phyloP scores from a whole-genome alignment of 2,888 invertebrate species.

The Balanococcus diminutus region DNA sequence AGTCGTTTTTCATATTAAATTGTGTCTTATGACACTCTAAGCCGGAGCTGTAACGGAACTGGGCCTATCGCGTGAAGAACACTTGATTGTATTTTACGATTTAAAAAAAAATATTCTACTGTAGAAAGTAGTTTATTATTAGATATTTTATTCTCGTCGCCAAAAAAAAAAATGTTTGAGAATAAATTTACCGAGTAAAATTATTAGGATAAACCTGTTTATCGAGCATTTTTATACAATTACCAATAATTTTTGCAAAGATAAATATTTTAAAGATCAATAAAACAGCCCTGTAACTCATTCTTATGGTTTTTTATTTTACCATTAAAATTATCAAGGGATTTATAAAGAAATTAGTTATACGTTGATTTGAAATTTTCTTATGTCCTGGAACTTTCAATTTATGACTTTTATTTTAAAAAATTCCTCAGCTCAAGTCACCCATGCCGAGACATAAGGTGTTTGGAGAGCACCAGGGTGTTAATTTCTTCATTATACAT shows the following conservation, averaged over 20 bases:
- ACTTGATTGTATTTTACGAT: neutral
- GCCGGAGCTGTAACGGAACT: neutral
- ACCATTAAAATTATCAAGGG: neutral
- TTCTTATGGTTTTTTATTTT: neutral
- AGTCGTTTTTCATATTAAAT: neutral
- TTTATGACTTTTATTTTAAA: no score
- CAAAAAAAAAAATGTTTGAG: neutral
- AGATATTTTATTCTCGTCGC: neutral
- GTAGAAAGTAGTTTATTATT: conserved; percentile 5
- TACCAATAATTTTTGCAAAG: neutral
- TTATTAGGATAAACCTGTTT: neutral
- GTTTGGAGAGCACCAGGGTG: no score
- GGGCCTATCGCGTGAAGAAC: neutral
- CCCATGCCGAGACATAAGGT: no score
- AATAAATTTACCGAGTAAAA: neutral
- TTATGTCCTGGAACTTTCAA: no score
- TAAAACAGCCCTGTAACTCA: neutral
- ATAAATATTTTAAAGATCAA: neutral
- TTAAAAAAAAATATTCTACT: neutral
- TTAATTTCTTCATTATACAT: no score
- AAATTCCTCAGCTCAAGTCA: no score
- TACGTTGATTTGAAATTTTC: no score
- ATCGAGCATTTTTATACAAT: neutral
- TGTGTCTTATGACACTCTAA: no score
- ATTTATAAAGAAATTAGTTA: no score